phyloP scores from a whole-genome alignment of 2,888 invertebrate genomes.

The Altica lythri region DNA sequence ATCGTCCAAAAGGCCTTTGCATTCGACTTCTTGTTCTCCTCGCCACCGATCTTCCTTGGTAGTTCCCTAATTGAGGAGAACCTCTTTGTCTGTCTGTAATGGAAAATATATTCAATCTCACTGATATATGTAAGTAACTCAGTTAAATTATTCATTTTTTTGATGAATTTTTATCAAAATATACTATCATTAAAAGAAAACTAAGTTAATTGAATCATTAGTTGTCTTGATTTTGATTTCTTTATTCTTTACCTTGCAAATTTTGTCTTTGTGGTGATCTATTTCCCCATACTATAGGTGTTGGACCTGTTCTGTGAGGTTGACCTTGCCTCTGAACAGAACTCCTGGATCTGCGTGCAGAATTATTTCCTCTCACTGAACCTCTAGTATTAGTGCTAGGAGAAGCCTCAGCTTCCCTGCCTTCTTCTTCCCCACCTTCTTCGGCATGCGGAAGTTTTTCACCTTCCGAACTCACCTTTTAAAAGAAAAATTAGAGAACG shows the following conservation, averaged over 20 bases:
- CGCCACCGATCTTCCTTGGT: slow-evolving; percentile 46
- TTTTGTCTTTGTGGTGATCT: slow-evolving; percentile 45
- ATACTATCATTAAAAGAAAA: no score
- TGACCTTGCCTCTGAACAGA: slow-evolving; percentile 42
- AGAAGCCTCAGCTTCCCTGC: slow-evolving; percentile 80
- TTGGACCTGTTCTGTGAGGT: slow-evolving; percentile 59
- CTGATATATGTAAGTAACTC: no score
- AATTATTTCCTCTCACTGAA: slow-evolving; percentile 45
- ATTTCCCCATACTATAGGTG: slow-evolving; percentile 68
- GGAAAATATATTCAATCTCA: no score
- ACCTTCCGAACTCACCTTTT: slow-evolving; percentile 64
- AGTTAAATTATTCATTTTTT: no score
- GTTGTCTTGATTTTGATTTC: no score
- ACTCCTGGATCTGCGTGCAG: slow-evolving; percentile 44
- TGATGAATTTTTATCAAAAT: no score
- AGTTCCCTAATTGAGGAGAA: slow-evolving; percentile 43
- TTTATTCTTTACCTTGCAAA: slow-evolving; percentile 42
- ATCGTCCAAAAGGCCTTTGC: slow-evolving; percentile 47
- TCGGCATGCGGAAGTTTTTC: slow-evolving; percentile 64
- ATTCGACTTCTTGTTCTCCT: slow-evolving; percentile 49
- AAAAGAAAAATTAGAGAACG: slow-evolving; percentile 18
- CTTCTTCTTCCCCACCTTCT: slow-evolving; percentile 68
- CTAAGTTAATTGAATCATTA: no score
- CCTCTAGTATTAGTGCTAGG: slow-evolving; percentile 65
- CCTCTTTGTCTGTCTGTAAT: slow-evolving; percentile 43